A percentile compares a stretch with the other conserved stretches of the same genome.
These are phyloP conservation scores for Caenorhabditis latens DNA, from an alignment of 1,140 invertebrate species.

Conservation along the genomic window DNA sequence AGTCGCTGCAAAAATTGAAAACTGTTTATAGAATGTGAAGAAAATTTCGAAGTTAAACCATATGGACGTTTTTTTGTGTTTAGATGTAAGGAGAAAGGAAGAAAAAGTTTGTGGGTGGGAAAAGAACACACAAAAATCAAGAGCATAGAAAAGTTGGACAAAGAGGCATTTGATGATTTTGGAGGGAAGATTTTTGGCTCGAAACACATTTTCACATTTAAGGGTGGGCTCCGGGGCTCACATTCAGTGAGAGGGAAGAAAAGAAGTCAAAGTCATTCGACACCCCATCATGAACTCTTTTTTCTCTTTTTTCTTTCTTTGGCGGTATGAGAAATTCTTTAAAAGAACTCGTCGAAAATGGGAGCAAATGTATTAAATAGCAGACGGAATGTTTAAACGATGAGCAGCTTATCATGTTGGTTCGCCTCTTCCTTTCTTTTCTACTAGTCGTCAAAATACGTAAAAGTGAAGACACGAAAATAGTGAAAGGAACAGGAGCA, in stretches of 20 bases:
- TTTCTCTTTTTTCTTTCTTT: conserved; percentile 28
- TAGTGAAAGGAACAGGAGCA: conserved; percentile 32
- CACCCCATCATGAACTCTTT: conserved; percentile 55
- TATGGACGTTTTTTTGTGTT: conserved; percentile 3
- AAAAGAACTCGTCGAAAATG: conserved; percentile 14
- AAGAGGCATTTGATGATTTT: conserved; percentile 52
- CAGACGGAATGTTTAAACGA: conserved; percentile 22
- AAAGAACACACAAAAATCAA: conserved; percentile 51
- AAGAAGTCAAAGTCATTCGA: conserved; percentile 45
- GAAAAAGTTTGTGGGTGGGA: conserved; percentile 41
- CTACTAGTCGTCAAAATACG: conserved; percentile 16
- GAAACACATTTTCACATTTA: conserved; percentile 52
- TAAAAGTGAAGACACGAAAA: conserved; percentile 16
- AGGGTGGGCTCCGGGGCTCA: conserved; percentile 17
- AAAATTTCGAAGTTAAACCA: conserved; percentile 29
- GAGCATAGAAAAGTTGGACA: conserved; percentile 50
- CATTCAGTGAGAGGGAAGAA: conserved; percentile 25
- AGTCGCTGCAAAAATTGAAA: conserved; percentile 27
- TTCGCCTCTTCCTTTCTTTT: not conserved
- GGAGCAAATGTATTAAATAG: conserved; percentile 14
- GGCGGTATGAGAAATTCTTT: conserved; percentile 15
- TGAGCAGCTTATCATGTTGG: conserved; percentile 50
- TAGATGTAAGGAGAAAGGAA: conserved; percentile 26
- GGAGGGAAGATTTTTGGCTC: conserved; percentile 15
- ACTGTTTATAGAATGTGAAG: not conserved